phyloP scores from a whole-genome alignment of 2,888 invertebrate genomes.

The Platycheirus rosarum region DNA sequence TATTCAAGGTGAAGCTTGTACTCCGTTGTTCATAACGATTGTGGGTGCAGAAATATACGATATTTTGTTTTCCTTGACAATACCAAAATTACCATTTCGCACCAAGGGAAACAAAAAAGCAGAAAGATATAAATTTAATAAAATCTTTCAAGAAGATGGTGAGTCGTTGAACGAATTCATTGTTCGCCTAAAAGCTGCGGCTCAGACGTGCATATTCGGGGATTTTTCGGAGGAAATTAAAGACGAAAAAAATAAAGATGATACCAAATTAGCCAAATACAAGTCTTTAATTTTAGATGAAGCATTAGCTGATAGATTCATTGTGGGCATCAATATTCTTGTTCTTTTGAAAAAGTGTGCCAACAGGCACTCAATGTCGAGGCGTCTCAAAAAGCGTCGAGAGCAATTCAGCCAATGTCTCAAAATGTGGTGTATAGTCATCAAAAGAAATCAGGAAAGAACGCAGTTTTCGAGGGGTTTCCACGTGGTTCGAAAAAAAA shows the following conservation, averaged over 20 bases:
- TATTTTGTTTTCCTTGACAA: not conserved
- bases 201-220: not conserved
- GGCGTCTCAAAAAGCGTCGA: constrained; percentile 3
- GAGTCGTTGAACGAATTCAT: not conserved
- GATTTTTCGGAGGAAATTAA: not conserved
- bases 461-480: not conserved
- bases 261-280: not conserved
- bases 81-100: not conserved
- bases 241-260: too few species aligned
- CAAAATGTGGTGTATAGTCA: constrained; percentile 1
- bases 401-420: not conserved
- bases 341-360: not conserved
- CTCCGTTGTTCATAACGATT: not conserved
- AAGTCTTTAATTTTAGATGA: not conserved
- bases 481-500: not conserved
- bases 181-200: not conserved
- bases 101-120: not conserved
- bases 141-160: not conserved
- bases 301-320: not conserved
- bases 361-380: constrained; percentile 35
- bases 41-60: not conserved
- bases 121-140: not conserved
- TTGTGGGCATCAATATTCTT: not conserved
- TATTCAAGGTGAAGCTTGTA: not conserved
- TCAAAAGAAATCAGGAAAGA: not conserved